phyloP scores from a whole-genome alignment of 2,113 vertebrate genomes.

The Aspiorhynchus laticeps region DNA sequence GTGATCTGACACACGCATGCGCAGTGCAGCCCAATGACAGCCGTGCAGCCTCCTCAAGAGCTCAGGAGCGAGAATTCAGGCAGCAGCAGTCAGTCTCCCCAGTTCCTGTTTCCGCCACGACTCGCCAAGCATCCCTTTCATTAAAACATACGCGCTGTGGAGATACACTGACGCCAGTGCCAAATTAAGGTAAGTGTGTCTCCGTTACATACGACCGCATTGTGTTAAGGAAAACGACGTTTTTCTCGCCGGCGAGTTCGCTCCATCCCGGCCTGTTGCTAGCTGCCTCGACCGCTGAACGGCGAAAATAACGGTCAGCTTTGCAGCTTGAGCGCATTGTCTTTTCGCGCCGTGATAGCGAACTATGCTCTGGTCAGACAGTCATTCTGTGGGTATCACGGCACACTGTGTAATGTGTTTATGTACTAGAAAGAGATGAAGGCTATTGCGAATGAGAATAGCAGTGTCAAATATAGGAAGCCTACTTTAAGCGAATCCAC shows the following conservation, averaged over 20 bases:
- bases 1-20: conserved; percentile 59
- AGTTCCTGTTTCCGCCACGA: conserved; percentile 63
- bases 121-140: conserved; percentile 43
- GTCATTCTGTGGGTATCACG: background rate
- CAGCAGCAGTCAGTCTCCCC: conserved; percentile 47
- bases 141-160: conserved; percentile 36
- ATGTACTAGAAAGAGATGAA: background rate
- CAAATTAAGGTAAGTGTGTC: conserved; percentile 46
- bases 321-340: conserved; percentile 40
- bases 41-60: conserved; percentile 52
- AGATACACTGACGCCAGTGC: conserved; percentile 7
- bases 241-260: conserved; percentile 35
- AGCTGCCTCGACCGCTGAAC: conserved; percentile 43
- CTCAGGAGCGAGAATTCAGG: conserved; percentile 54
- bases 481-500: background rate
- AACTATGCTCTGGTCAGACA: background rate
- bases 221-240: conserved; percentile 31
- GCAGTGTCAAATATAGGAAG: background rate
- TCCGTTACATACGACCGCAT: background rate
- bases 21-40: conserved; percentile 56
- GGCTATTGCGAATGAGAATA: background rate
- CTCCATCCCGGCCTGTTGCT: conserved; percentile 65
- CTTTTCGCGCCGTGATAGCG: conserved; percentile 1
- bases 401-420: background rate
- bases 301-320: conserved; percentile 53